Evolutionary conservation across 2,797 vertebrate species (phyloP).

Genomic region (Gymnocypris eckloni): DNA sequence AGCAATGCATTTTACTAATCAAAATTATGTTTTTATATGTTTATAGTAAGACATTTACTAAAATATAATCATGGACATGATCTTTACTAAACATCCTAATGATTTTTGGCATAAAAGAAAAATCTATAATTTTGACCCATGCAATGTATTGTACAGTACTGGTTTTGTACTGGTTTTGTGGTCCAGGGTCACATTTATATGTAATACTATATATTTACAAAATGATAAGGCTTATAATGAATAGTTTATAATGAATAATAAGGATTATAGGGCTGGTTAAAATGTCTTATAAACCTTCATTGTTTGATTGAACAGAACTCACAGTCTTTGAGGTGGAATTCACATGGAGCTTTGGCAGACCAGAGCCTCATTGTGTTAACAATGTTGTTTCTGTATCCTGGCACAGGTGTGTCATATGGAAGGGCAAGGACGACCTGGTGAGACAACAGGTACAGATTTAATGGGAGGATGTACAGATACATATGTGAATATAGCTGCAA

Average conservation of each 20-base stretch:
- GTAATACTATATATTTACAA: not conserved
- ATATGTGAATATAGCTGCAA: not conserved
- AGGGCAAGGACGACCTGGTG: conserved; percentile 87
- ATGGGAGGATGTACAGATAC: not conserved
- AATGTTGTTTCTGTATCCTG: conserved; percentile 90
- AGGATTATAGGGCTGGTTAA: not conserved
- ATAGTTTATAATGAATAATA: not conserved
- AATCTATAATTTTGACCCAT: not conserved
- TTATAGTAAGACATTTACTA: not conserved
- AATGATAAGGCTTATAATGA: not conserved
- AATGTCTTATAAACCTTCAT: not conserved
- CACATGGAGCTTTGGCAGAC: conserved; percentile 92
- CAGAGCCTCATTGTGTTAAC: conserved; percentile 95
- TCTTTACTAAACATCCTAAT: not conserved
- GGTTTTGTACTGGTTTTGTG: not conserved
- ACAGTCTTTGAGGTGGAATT: conserved; percentile 95
- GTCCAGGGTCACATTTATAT: not conserved
- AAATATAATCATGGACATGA: not conserved
- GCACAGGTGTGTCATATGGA: conserved; percentile 90
- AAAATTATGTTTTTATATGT: not conserved
- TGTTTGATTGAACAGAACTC: conserved; percentile 61
- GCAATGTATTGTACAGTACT: not conserved
- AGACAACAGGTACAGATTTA: conserved; percentile 16
- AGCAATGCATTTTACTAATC: not conserved
- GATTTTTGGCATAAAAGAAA: not conserved